Percentiles rank a stretch among this genome's conserved stretches.
Evolutionary conservation across 92 coral and sea anemone genomes (phyloP).

Genomic region (Siderastrea siderea): DNA sequence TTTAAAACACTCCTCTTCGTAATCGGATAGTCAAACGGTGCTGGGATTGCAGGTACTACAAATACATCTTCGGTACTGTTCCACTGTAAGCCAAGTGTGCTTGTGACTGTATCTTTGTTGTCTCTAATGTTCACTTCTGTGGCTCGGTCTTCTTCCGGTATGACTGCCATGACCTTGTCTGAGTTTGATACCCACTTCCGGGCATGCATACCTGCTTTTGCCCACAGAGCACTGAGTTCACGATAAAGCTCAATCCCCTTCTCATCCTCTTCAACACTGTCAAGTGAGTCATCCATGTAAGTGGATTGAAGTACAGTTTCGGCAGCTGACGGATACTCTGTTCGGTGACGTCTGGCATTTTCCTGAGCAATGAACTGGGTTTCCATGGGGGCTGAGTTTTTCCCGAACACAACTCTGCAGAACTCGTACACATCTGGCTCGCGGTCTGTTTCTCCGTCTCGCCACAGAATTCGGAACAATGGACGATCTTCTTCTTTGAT

Average conservation of each 20-base stretch:
- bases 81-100: constrained; percentile 41
- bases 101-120: constrained; percentile 24
- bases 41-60: constrained; percentile 16
- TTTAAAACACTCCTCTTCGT: constrained; percentile 67
- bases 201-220: constrained; percentile 68
- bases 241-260: constrained; percentile 66
- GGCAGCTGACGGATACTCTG: constrained; percentile 53
- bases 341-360: constrained; percentile 61
- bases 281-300: constrained; percentile 68
- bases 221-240: constrained; percentile 53
- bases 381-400: constrained; percentile 65
- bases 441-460: constrained; percentile 33
- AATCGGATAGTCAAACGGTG: background rate
- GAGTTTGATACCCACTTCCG: constrained; percentile 70
- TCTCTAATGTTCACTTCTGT: constrained; percentile 59
- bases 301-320: constrained; percentile 66
- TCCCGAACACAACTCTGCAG: constrained; percentile 51
- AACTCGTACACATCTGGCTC: constrained; percentile 58
- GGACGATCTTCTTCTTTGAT: constrained; percentile 52
- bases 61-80: constrained; percentile 42
- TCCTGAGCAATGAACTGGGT: constrained; percentile 74
- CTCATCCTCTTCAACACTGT: constrained; percentile 55
- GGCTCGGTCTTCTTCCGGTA: constrained; percentile 66
- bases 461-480: constrained; percentile 59
- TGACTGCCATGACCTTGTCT: constrained; percentile 42